Evolutionary conservation across 2,113 vertebrate genomes (phyloP).

Genomic region (Pituophis catenifer): DNA sequence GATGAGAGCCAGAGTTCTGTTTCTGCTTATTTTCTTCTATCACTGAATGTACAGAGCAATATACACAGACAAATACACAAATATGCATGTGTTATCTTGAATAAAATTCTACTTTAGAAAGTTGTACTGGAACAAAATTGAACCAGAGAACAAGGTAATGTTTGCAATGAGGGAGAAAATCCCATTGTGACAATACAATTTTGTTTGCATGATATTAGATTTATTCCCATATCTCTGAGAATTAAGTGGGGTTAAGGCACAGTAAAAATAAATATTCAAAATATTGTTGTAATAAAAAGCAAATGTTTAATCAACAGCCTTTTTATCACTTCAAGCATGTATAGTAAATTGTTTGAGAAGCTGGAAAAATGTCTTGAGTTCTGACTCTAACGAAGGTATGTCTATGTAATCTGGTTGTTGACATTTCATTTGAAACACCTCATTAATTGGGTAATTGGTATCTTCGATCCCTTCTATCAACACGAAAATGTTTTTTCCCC

Average conservation of each 20-base stretch:
- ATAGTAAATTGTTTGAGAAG: neutral
- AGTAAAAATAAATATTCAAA: neutral
- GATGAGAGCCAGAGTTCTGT: neutral
- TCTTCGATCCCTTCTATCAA: constrained; percentile 34
- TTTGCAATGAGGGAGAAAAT: neutral
- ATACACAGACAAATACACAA: neutral
- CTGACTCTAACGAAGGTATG: constrained; percentile 8
- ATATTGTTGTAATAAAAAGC: neutral
- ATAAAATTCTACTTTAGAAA: neutral
- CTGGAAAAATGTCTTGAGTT: neutral
- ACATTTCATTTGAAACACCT: constrained; percentile 45
- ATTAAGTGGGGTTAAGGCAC: neutral
- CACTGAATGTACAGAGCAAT: neutral
- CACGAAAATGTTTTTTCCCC: constrained; percentile 13
- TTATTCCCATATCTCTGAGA: neutral
- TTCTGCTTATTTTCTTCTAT: neutral
- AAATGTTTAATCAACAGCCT: neutral
- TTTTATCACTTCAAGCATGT: neutral
- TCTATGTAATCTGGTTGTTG: constrained; percentile 31
- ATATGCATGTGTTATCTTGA: neutral
- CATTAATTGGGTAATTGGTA: constrained; percentile 50
- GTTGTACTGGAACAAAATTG: neutral
- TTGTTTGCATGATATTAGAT: neutral
- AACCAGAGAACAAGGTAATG: neutral
- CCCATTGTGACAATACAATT: neutral